These are phyloP conservation scores for Lasiurus borealis DNA, from an alignment of 2,113 vertebrate genomes.

Conservation along the genomic window DNA sequence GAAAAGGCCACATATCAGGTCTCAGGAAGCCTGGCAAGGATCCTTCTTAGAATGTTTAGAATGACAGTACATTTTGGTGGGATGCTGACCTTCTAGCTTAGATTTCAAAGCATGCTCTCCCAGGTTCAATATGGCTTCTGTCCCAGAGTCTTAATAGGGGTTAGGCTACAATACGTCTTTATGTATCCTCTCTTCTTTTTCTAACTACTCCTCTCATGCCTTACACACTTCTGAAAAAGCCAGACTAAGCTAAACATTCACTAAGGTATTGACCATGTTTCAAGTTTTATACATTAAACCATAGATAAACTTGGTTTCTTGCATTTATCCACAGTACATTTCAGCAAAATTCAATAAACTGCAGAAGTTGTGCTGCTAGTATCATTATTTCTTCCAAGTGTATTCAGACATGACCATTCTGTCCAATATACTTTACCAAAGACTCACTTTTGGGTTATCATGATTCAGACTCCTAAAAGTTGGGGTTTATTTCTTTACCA, in stretches of 20 bases:
- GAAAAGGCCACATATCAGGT: not conserved
- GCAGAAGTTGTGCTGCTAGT: not conserved
- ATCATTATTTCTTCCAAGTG: not conserved
- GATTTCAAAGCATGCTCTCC: not conserved
- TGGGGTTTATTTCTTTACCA: constrained; percentile 41
- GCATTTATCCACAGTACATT: not conserved
- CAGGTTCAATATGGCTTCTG: not conserved
- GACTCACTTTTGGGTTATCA: not conserved
- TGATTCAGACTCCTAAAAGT: constrained; percentile 54
- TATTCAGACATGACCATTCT: not conserved
- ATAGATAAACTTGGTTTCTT: not conserved
- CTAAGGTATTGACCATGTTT: not conserved
- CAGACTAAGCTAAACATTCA: not conserved
- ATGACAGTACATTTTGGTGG: too few species aligned
- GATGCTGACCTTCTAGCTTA: not conserved
- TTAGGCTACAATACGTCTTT: not conserved
- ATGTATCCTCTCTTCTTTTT: not conserved
- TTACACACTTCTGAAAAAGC: not conserved
- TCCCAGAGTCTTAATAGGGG: not conserved
- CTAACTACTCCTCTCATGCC: not conserved
- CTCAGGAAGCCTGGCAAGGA: not conserved
- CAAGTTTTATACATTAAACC: not conserved
- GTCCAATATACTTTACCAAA: not conserved
- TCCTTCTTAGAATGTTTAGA: not conserved
- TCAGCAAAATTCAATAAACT: not conserved